phyloP scores from a whole-genome alignment of 2,113 vertebrate species.

The Callipepla californica region DNA sequence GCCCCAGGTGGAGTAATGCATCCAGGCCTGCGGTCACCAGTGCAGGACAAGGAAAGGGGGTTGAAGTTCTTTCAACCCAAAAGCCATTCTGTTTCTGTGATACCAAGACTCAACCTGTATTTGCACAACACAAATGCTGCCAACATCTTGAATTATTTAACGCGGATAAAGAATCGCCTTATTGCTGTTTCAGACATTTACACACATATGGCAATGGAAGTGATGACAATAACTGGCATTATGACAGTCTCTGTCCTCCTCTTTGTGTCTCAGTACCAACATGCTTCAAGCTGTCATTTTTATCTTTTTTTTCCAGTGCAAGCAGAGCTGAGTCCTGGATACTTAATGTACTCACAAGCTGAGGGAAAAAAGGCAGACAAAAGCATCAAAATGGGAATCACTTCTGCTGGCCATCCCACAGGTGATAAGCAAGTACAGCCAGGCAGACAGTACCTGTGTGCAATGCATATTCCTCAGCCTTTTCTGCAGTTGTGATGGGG shows the following conservation, averaged over 20 bases:
- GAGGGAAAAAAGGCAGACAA: not conserved
- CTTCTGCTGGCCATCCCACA: not conserved
- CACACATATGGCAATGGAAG: not conserved
- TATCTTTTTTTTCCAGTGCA: not conserved
- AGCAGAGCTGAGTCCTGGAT: constrained; percentile 1
- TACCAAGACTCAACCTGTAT: not conserved
- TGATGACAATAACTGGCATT: not conserved
- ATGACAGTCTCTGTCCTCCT: not conserved
- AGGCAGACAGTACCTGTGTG: not conserved
- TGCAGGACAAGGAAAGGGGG: not conserved
- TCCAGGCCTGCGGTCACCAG: too few species aligned
- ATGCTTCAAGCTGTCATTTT: not conserved
- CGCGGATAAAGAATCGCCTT: not conserved
- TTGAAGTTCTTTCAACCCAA: not conserved
- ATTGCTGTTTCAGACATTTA: not conserved
- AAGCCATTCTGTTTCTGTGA: not conserved
- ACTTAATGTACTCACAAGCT: not conserved
- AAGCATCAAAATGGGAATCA: not conserved
- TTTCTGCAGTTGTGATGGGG: not conserved
- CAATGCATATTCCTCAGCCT: not conserved
- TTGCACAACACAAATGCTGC: not conserved
- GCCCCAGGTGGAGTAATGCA: too few species aligned
- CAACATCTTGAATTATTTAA: not conserved
- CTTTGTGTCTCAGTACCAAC: not conserved
- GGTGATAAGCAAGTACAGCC: not conserved